A percentile compares a stretch with the other conserved stretches of the same genome.
Evolutionary conservation across 1,140 invertebrate genomes (phyloP).

Genomic region (Vanessa atalanta): DNA sequence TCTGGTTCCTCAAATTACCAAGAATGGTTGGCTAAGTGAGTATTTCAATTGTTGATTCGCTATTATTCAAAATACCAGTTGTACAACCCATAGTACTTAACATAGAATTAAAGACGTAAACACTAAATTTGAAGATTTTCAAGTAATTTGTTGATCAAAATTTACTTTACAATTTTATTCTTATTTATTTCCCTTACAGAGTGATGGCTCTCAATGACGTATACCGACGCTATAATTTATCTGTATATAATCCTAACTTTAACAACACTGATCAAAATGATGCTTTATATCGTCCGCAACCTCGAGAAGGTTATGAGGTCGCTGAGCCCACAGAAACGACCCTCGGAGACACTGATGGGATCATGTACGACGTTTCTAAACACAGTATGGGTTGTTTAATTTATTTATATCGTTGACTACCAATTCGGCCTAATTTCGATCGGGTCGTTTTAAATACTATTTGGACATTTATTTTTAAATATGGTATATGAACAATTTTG

Average conservation of each 20-base stretch:
- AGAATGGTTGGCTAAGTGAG: constrained; percentile 85
- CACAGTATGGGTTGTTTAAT: constrained; percentile 45
- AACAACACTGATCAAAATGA: constrained; percentile 18
- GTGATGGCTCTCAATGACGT: constrained; percentile 62
- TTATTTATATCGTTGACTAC: neutral
- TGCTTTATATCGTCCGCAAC: constrained; percentile 34
- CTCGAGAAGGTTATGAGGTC: constrained; percentile 65
- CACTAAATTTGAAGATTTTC: too few relatives aligned
- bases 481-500: too few relatives aligned
- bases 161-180: too few relatives aligned
- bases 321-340: constrained; percentile 54
- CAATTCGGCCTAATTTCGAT: too few relatives aligned
- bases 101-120: too few relatives aligned
- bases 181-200: constrained; percentile 42
- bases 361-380: constrained; percentile 60
- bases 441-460: too few relatives aligned
- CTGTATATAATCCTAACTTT: constrained; percentile 30
- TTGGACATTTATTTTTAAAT: too few relatives aligned
- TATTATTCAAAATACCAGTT: neutral
- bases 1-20: constrained; percentile 85
- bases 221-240: constrained; percentile 53
- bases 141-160: too few relatives aligned
- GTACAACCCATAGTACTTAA: too few relatives aligned
- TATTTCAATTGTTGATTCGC: neutral
- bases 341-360: constrained; percentile 43